Percentiles rank a stretch among this genome's conserved stretches.
These are phyloP conservation scores for Atherinosoma microstoma DNA, from an alignment of 2,797 vertebrate species.

Conservation along the genomic window DNA sequence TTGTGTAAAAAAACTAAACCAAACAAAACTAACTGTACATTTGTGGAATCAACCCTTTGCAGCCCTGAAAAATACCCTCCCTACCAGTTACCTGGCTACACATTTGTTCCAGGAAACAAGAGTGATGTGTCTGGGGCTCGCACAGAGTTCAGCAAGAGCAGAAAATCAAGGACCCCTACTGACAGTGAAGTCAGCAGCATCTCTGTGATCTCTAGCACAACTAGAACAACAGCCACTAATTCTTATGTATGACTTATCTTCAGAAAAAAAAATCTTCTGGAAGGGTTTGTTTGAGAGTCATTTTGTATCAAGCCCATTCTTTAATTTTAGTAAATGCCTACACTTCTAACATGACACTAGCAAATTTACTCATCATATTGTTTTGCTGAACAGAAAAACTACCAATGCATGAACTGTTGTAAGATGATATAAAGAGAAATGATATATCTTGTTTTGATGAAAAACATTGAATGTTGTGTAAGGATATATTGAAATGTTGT, in stretches of 20 bases:
- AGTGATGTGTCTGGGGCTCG: slow-evolving; percentile 34
- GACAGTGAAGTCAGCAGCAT: slow-evolving; percentile 51
- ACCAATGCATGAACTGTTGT: too few relatives aligned
- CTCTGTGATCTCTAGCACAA: slow-evolving; percentile 50
- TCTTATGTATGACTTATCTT: slow-evolving; percentile 73
- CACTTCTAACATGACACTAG: too few relatives aligned
- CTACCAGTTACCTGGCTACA: slow-evolving; percentile 50
- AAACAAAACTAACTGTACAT: slow-evolving; percentile 13
- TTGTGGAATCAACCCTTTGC: slow-evolving; percentile 35
- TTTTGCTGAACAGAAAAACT: too few relatives aligned
- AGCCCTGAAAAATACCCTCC: slow-evolving; percentile 55
- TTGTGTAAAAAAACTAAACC: not conserved
- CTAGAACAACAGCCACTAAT: slow-evolving; percentile 45
- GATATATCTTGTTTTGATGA: too few relatives aligned
- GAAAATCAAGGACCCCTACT: slow-evolving; percentile 44
- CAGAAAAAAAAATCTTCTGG: not conserved
- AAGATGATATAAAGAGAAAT: too few relatives aligned
- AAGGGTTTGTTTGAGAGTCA: not conserved
- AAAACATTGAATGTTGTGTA: not conserved
- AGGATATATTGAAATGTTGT: too few relatives aligned
- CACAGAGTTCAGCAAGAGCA: slow-evolving; percentile 38
- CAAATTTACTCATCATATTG: too few relatives aligned
- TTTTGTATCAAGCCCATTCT: too few relatives aligned
- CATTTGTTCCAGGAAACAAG: slow-evolving; percentile 37
- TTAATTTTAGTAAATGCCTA: too few relatives aligned